Evolutionary conservation across 2,888 invertebrate species (phyloP).

Genomic region (Andrena hattorfiana): DNA sequence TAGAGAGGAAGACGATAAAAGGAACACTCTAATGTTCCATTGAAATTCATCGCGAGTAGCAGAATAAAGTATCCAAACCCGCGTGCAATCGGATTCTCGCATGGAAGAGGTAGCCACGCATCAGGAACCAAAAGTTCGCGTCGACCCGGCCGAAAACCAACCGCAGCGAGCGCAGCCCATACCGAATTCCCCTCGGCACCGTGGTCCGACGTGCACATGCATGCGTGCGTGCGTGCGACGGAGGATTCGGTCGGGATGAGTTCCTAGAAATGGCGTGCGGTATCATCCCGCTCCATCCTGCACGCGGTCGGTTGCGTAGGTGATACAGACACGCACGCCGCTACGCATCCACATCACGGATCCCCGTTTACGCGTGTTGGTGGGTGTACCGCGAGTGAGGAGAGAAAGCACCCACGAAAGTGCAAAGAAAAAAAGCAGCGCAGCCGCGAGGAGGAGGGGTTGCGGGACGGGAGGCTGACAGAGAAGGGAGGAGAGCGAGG

Average conservation of each 20-base stretch:
- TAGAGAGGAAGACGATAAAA: too few relatives aligned
- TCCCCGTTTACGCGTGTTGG: conserved; percentile 42
- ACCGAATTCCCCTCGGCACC: conserved; percentile 22
- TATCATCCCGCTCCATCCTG: conserved; percentile 77
- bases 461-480: neutral
- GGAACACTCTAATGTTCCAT: too few relatives aligned
- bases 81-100: too few relatives aligned
- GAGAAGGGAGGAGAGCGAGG: conserved; percentile 12
- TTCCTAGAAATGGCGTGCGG: conserved; percentile 82
- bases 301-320: conserved; percentile 78
- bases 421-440: neutral
- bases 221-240: conserved; percentile 68
- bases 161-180: neutral
- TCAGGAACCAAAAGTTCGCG: neutral
- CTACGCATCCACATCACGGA: conserved; percentile 53
- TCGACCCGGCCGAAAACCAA: neutral
- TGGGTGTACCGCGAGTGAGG: neutral
- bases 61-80: too few relatives aligned
- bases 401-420: neutral
- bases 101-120: too few relatives aligned
- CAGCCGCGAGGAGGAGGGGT: neutral
- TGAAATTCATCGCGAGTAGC: too few relatives aligned
- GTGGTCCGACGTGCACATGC: conserved; percentile 68
- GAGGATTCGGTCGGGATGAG: conserved; percentile 73
- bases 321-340: conserved; percentile 74